Conservation (phyloP, 2,113 vertebrate species). For the Pantherophis guttatus region DNA sequence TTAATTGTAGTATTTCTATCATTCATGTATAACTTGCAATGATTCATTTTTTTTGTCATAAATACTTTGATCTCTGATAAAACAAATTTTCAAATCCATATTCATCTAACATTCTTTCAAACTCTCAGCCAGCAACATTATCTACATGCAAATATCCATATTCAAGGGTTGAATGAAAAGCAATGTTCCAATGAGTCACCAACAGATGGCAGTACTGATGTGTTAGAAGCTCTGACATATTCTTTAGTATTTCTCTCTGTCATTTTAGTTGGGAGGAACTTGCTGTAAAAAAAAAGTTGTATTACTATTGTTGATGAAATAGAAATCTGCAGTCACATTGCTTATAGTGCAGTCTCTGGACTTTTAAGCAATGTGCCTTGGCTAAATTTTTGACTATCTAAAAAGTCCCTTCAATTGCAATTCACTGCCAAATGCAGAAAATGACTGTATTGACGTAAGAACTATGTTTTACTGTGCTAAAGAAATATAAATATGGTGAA, state of each 20-base stretch:
- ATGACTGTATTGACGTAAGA: neutral
- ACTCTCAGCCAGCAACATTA: neutral
- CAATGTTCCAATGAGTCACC: neutral
- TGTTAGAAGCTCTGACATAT: neutral
- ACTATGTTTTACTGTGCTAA: neutral
- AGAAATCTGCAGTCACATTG: neutral
- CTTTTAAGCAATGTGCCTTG: neutral
- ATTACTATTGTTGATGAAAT: neutral
- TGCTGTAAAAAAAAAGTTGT: neutral
- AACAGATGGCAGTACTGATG: neutral
- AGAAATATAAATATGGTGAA: neutral
- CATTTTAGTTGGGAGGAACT: neutral
- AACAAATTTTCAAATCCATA: too few species aligned
- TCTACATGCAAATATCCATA: neutral
- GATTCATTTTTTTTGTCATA: too few species aligned
- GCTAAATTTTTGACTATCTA: neutral
- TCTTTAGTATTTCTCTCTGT: neutral
- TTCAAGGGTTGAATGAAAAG: neutral
- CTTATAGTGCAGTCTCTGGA: neutral
- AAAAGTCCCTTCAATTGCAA: neutral
- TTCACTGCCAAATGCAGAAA: neutral
- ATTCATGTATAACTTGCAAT: too few species aligned
- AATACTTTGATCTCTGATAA: too few species aligned
- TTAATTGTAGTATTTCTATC: too few species aligned
- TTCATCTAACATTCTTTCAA: too few species aligned